phyloP scores from a whole-genome alignment of 2,113 vertebrate species.

The Chaetodon trifascialis region DNA sequence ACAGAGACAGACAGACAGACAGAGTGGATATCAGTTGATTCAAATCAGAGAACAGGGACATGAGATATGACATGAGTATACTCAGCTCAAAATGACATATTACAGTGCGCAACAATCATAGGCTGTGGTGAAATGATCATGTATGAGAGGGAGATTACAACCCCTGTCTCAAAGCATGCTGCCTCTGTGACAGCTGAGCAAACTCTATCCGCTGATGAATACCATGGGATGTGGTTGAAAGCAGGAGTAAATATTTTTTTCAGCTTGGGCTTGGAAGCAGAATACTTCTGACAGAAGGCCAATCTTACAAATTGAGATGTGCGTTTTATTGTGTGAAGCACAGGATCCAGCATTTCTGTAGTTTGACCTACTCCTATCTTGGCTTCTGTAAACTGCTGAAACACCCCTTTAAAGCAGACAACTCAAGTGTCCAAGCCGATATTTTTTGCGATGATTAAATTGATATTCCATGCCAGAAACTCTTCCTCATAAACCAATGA shows the following conservation, averaged over 20 bases:
- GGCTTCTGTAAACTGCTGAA: neutral
- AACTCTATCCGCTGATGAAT: neutral
- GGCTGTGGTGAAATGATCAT: neutral
- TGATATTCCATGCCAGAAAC: constrained; percentile 21
- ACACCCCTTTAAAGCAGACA: neutral
- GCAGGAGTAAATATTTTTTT: neutral
- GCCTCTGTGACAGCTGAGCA: neutral
- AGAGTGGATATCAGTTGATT: neutral
- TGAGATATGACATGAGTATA: neutral
- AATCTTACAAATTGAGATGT: neutral
- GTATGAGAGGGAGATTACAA: neutral
- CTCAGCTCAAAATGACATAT: constrained; percentile 6
- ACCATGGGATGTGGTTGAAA: neutral
- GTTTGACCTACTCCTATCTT: neutral
- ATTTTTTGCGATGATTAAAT: constrained; percentile 1
- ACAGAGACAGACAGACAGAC: constrained; percentile 27
- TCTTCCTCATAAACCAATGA: constrained; percentile 14
- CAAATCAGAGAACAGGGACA: neutral
- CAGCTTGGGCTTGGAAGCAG: neutral
- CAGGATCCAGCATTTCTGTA: neutral
- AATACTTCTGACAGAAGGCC: neutral
- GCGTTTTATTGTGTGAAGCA: neutral
- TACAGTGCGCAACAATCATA: neutral
- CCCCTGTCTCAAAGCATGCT: neutral
- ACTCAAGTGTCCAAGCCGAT: neutral